Conservation (phyloP, 2,113 vertebrate genomes). For the Amblyopsis rosae region DNA sequence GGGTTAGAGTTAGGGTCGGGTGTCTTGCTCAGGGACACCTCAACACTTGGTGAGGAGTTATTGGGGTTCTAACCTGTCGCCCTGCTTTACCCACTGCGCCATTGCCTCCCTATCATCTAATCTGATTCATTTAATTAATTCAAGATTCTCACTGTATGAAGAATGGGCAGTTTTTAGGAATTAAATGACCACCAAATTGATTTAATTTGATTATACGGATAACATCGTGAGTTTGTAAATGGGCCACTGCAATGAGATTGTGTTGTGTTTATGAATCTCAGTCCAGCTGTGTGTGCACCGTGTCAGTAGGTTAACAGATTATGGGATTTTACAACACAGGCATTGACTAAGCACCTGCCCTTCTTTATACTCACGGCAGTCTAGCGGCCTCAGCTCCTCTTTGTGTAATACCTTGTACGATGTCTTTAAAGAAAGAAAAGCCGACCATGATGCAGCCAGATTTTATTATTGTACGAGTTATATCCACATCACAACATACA, state of each 20-base stretch:
- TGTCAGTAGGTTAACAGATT: slow-evolving; percentile 54
- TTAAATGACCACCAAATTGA: slow-evolving; percentile 21
- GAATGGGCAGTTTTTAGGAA: slow-evolving; percentile 20
- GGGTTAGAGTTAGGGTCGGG: too few species aligned
- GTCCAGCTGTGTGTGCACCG: slow-evolving; percentile 48
- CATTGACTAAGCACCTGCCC: slow-evolving; percentile 61
- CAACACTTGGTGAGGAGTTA: too few species aligned
- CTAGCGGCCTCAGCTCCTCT: slow-evolving; percentile 50
- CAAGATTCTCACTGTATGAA: slow-evolving; percentile 24
- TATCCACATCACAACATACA: slow-evolving; percentile 20
- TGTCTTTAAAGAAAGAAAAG: slow-evolving; percentile 31
- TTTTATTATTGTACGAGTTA: neutral
- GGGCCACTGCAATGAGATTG: slow-evolving; percentile 39
- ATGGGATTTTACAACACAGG: slow-evolving; percentile 62
- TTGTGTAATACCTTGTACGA: slow-evolving; percentile 37
- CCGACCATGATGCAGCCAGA: slow-evolving; percentile 12
- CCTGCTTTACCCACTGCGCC: too few species aligned
- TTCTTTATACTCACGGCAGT: slow-evolving; percentile 64
- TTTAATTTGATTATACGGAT: slow-evolving; percentile 6
- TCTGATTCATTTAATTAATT: neutral
- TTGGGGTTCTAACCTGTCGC: too few species aligned
- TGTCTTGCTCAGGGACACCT: too few species aligned
- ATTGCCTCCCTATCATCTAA: neutral
- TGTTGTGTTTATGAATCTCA: slow-evolving; percentile 50
- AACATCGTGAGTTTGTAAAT: slow-evolving; percentile 32